Evolutionary conservation across 2,888 invertebrate species (phyloP).

Genomic region (Chaitophorus viminalis): DNA sequence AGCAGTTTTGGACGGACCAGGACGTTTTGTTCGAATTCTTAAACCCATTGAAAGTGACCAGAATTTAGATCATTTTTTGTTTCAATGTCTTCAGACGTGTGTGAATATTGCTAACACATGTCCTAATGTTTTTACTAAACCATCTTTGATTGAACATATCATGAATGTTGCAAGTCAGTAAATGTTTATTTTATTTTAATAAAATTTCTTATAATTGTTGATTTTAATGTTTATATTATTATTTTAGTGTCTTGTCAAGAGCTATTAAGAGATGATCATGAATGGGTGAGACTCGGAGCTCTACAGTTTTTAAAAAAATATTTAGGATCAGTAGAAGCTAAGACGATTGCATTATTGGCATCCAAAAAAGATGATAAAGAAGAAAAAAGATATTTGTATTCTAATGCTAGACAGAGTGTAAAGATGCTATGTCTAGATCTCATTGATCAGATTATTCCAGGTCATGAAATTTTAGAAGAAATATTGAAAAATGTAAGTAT

Average conservation of each 20-base stretch:
- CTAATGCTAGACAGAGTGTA: slow-evolving; percentile 71
- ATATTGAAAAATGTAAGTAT: slow-evolving; percentile 76
- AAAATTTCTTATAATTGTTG: slow-evolving; percentile 66
- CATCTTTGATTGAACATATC: slow-evolving; percentile 68
- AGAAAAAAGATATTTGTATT: slow-evolving; percentile 45
- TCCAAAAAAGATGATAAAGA: slow-evolving; percentile 42
- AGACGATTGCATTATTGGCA: slow-evolving; percentile 70
- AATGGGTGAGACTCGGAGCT: slow-evolving; percentile 84
- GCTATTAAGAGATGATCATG: slow-evolving; percentile 82
- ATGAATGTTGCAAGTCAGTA: slow-evolving; percentile 45
- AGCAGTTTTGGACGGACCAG: slow-evolving; percentile 68
- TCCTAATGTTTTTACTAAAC: slow-evolving; percentile 70
- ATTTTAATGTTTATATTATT: not conserved
- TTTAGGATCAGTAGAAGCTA: slow-evolving; percentile 74
- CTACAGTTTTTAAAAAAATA: slow-evolving; percentile 81
- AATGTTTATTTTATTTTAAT: slow-evolving; percentile 65
- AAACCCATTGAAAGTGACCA: slow-evolving; percentile 66
- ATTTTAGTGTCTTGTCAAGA: slow-evolving; percentile 74
- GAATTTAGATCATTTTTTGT: slow-evolving; percentile 76
- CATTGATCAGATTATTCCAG: slow-evolving; percentile 78
- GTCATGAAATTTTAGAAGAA: slow-evolving; percentile 73
- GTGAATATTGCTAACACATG: slow-evolving; percentile 77
- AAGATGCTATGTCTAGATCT: slow-evolving; percentile 79
- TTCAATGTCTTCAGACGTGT: slow-evolving; percentile 78
- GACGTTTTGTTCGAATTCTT: slow-evolving; percentile 66